These are phyloP conservation scores for Galeruca laticollis DNA, from an alignment of 2,888 invertebrate species.

Conservation along the genomic window DNA sequence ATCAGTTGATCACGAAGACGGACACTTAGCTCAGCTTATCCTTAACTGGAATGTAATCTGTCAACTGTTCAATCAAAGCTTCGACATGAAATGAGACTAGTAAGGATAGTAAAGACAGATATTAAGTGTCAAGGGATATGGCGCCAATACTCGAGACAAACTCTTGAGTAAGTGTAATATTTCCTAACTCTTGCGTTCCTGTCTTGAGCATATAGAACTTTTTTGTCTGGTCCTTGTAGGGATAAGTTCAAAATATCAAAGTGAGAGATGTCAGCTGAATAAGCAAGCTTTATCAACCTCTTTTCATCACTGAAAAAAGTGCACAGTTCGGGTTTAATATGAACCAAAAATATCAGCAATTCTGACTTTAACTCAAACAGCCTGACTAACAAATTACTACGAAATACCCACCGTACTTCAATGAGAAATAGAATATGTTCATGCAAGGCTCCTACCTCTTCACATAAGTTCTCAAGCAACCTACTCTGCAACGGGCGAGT, in stretches of 20 bases:
- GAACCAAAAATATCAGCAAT: constrained; percentile 20
- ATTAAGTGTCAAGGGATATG: constrained; percentile 21
- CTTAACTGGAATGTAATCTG: too few species aligned
- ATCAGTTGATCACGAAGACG: too few species aligned
- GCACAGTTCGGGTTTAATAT: constrained; percentile 26
- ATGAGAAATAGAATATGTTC: constrained; percentile 14
- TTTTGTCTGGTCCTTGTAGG: too few species aligned
- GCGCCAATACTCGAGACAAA: constrained; percentile 4
- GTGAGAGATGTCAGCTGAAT: constrained; percentile 22
- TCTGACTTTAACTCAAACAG: too few species aligned
- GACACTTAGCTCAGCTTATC: too few species aligned
- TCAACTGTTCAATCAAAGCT: too few species aligned
- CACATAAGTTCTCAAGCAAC: constrained; percentile 23
- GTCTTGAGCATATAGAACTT: constrained; percentile 17
- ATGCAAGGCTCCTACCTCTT: too few species aligned
- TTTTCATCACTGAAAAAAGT: constrained; percentile 25
- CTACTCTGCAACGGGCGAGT: constrained; percentile 12
- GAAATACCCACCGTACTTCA: constrained; percentile 17
- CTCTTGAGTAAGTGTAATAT: constrained; percentile 20
- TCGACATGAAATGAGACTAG: constrained; percentile 19
- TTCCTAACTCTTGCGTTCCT: constrained; percentile 21
- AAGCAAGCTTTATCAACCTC: constrained; percentile 26
- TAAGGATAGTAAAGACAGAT: constrained; percentile 23
- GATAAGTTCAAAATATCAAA: too few species aligned
- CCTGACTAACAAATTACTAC: constrained; percentile 16